Evolutionary conservation across 2,113 vertebrate species (phyloP).

Genomic region (Bambusicola thoracicus): DNA sequence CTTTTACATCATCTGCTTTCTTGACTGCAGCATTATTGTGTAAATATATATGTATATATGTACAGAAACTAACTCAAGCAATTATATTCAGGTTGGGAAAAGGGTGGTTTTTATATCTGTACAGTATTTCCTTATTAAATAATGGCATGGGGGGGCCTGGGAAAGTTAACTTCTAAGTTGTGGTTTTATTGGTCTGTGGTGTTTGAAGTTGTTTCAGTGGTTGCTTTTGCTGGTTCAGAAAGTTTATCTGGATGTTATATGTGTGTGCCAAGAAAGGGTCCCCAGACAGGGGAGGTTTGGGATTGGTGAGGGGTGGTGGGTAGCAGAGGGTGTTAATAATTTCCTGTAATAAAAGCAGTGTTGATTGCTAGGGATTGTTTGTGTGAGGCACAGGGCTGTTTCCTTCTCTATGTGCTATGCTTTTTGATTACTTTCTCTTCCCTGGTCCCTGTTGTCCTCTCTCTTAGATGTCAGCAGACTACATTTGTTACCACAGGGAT

Average conservation of each 20-base stretch:
- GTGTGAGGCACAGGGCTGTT: constrained; percentile 69
- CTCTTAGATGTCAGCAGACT: constrained; percentile 13
- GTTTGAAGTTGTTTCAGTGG: constrained; percentile 79
- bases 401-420: constrained; percentile 60
- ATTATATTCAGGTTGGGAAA: constrained; percentile 76
- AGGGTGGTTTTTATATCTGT: constrained; percentile 75
- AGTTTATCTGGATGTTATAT: constrained; percentile 78
- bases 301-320: constrained; percentile 69
- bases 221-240: constrained; percentile 78
- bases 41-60: constrained; percentile 72
- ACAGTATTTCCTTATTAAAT: constrained; percentile 77
- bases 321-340: constrained; percentile 73
- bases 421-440: constrained; percentile 52
- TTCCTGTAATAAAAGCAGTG: constrained; percentile 73
- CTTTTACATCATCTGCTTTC: constrained; percentile 73
- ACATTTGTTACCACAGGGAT: background rate
- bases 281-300: constrained; percentile 70
- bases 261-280: constrained; percentile 76
- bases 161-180: constrained; percentile 74
- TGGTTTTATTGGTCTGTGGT: constrained; percentile 78
- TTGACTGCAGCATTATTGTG: constrained; percentile 70
- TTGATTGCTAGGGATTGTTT: constrained; percentile 73
- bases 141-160: constrained; percentile 68
- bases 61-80: constrained; percentile 71
- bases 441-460: constrained; percentile 25